Evolutionary conservation across 1,140 invertebrate species (phyloP), one percentile per base, ranked within the genome.

Genomic region (Solenopsis invicta): DNA sequence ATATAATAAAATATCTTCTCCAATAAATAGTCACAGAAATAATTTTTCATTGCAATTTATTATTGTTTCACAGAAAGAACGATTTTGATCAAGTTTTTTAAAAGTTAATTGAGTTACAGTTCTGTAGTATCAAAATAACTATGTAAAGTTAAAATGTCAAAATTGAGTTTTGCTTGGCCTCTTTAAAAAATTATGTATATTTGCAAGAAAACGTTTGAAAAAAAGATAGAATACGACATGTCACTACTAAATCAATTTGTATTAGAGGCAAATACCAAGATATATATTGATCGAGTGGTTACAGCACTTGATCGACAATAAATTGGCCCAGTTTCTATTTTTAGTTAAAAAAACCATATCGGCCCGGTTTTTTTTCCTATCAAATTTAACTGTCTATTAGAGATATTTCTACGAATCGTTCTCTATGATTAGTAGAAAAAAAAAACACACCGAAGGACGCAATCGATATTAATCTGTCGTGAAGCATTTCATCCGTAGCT

Each of bases 401-500:
- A 24, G 1, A 71, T 71, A 71, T 81, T 69, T 81, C 9, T 71
- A 71, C 48, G 8, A 45, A 48, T 45, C 0, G 24, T 6, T 5
- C 9, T 24, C 21, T 81, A 56, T 59, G 18, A 48, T 62, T 75
- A 75, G 16, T 72, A 18, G 52, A 0, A 69, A 50, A 74, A 64
- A 61, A 41, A 41, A 41, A 41, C 37, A 41, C 8, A n/a, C n/a
- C n/a, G 13, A 78, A 62, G 13, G 29, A 69, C 16, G 13, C 52
- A 48, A 67, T 86, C 80, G 77, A 86, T 59, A 77, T 45, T 86
- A 78, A 86, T 61, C 62, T 76, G 41, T 37, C 75, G 21, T 45
- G 52, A 81, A 69, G 45, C 64, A 81, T 81, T 81, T 86, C 85
- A 81, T n/a, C 41, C 62, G 52, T 81, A 52, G 69, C 64, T 64